Percentiles rank a stretch among this genome's conserved stretches.
These are phyloP conservation scores for Aptenodytes forsteri DNA, from an alignment of 2,113 vertebrate species.

Conservation along the genomic window DNA sequence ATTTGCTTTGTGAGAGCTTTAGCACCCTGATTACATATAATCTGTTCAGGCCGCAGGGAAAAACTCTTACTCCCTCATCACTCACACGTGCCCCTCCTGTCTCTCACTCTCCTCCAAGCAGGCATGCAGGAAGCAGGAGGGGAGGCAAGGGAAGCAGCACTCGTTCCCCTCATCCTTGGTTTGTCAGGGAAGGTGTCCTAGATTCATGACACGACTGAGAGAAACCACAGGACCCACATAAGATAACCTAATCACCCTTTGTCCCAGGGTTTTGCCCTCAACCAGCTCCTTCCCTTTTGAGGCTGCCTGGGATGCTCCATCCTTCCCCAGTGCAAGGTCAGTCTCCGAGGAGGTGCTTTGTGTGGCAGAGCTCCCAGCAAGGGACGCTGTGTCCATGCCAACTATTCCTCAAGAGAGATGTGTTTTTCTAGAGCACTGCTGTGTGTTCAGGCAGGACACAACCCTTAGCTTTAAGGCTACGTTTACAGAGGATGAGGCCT, in stretches of 20 bases:
- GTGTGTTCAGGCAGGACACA: background rate
- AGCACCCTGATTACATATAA: background rate
- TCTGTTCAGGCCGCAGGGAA: background rate
- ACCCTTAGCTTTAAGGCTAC: background rate
- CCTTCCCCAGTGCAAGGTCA: background rate
- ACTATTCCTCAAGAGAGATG: background rate
- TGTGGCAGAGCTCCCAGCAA: background rate
- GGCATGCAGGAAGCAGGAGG: background rate
- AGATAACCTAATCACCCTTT: background rate
- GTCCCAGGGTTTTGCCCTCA: background rate
- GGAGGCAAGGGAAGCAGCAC: background rate
- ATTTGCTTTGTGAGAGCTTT: slow-evolving; percentile 19
- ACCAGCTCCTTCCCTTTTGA: background rate
- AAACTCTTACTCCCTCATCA: background rate
- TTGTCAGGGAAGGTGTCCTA: background rate
- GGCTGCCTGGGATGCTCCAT: background rate
- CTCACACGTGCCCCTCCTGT: background rate
- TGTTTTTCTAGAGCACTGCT: background rate
- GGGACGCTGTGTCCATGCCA: background rate
- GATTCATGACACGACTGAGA: background rate
- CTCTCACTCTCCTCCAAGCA: background rate
- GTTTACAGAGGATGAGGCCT: background rate
- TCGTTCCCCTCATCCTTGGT: background rate
- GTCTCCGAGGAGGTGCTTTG: background rate
- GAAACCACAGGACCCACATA: background rate